Percentiles rank a stretch among this genome's conserved stretches.
phyloP scores from a whole-genome alignment of 2,113 vertebrate genomes.

The Lagopus muta region DNA sequence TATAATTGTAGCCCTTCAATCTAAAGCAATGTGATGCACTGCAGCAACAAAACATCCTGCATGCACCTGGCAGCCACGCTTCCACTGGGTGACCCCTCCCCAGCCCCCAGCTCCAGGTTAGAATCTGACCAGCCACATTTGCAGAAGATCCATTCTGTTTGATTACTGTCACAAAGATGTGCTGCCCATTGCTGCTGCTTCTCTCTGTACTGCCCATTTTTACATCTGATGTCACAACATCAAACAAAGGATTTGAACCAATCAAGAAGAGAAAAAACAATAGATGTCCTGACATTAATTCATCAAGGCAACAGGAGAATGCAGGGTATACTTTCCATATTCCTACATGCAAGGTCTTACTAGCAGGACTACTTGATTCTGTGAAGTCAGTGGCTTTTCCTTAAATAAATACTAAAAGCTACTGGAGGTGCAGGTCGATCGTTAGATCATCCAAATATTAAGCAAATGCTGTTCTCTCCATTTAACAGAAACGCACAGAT shows the following conservation, averaged over 20 bases:
- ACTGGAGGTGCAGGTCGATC: accelerated
- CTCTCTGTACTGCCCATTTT: too few species aligned
- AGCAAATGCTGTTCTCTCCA: background rate
- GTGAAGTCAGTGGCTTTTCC: background rate
- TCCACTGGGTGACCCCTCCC: background rate
- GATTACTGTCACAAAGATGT: background rate
- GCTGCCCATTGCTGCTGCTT: background rate
- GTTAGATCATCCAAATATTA: accelerated
- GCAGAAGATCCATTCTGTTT: background rate
- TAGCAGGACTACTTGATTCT: background rate
- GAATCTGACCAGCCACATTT: background rate
- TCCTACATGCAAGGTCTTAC: background rate
- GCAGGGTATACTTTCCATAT: background rate
- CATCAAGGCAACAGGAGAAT: background rate
- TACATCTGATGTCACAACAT: background rate
- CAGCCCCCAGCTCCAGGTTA: accelerated
- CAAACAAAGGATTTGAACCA: background rate
- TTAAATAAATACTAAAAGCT: background rate
- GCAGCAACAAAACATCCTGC: too few species aligned
- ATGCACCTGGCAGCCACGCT: accelerated
- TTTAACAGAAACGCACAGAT: accelerated
- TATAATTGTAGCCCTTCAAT: background rate
- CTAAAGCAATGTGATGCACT: background rate
- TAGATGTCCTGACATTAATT: background rate
- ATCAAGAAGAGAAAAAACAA: background rate